Evolutionary conservation across 2,113 vertebrate species (phyloP).

Genomic region (Corythaixoides concolor): DNA sequence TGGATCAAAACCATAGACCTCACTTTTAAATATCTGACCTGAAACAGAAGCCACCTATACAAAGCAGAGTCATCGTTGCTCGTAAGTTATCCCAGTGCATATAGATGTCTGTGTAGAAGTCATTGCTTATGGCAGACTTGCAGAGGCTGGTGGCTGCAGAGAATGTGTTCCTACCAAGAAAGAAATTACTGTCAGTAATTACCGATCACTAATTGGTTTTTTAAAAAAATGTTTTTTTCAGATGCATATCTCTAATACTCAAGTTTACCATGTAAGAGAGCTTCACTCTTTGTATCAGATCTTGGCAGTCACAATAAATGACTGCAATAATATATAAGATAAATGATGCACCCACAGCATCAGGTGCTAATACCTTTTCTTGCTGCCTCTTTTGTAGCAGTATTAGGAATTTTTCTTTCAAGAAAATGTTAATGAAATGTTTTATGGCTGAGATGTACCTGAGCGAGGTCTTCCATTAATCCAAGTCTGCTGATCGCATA

Average conservation of each 20-base stretch:
- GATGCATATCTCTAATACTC: background rate
- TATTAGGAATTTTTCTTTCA: background rate
- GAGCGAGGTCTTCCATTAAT: background rate
- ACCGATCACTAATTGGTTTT: background rate
- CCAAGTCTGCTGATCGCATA: background rate
- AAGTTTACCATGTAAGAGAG: background rate
- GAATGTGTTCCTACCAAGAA: background rate
- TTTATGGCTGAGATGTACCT: background rate
- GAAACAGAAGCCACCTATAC: background rate
- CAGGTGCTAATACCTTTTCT: background rate
- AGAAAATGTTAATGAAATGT: background rate
- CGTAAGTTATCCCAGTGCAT: background rate
- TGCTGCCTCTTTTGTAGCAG: background rate
- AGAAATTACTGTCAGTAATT: background rate
- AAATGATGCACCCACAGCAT: background rate
- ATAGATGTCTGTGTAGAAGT: background rate
- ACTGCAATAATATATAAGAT: too few species aligned
- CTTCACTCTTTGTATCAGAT: background rate
- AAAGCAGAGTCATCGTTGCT: background rate
- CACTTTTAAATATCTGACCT: background rate
- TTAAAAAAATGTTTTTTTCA: background rate
- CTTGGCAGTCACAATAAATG: too few species aligned
- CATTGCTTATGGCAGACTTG: background rate
- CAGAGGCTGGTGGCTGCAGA: background rate
- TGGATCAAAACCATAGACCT: background rate